A percentile compares a stretch with the other conserved stretches of the same genome.
Evolutionary conservation across 2,888 invertebrate genomes (phyloP).

Genomic region (Prosopocoilus inquinatus): DNA sequence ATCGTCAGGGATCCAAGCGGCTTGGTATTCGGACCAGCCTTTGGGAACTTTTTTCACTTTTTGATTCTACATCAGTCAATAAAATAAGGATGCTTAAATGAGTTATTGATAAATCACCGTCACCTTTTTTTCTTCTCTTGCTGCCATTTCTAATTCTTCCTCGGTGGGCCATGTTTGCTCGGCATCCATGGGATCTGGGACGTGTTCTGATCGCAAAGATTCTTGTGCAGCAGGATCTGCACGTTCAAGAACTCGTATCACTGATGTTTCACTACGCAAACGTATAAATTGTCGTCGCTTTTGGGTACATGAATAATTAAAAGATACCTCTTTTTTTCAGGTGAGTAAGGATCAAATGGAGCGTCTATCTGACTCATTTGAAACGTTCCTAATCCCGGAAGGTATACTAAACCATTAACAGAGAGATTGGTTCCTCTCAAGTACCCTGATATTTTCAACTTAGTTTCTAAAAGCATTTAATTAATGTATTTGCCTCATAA

Average conservation of each 20-base stretch:
- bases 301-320: not conserved
- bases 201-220: conserved; percentile 74
- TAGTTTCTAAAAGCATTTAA: conserved; percentile 30
- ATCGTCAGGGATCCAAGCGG: conserved; percentile 67
- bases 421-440: conserved; percentile 79
- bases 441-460: conserved; percentile 83
- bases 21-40: conserved; percentile 97
- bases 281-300: not conserved
- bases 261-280: not conserved
- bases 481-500: not conserved
- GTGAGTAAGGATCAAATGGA: conserved; percentile 66
- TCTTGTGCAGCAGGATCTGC: conserved; percentile 70
- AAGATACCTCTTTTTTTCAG: conserved; percentile 54
- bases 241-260: conserved; percentile 54
- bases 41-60: conserved; percentile 68
- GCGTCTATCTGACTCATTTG: conserved; percentile 82
- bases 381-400: conserved; percentile 91
- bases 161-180: conserved; percentile 98
- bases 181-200: conserved; percentile 87
- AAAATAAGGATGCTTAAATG: not conserved
- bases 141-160: conserved; percentile 79
- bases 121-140: conserved; percentile 51
- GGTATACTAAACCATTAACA: conserved; percentile 86
- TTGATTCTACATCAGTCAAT: conserved; percentile 2
- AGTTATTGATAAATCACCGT: not conserved